These are phyloP conservation scores for Agrypnus murinus DNA, from an alignment of 2,888 invertebrate genomes.

Conservation along the genomic window DNA sequence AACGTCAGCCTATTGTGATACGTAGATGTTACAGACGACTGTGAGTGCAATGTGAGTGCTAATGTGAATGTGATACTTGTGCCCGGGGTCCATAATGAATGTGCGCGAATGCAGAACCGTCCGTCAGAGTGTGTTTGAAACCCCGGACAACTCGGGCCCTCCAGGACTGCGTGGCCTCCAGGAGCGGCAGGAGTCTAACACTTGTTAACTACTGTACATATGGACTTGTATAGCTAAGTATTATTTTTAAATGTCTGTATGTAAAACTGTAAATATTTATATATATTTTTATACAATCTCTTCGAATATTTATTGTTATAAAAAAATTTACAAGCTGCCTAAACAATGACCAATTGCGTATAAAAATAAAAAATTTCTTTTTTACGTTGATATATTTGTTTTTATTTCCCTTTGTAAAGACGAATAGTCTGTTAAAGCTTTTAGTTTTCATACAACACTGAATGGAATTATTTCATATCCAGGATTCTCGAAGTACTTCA, in stretches of 20 bases:
- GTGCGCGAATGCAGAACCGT: slow-evolving; percentile 26
- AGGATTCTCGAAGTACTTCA: too few species aligned
- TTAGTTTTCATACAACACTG: neutral
- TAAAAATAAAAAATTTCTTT: slow-evolving; percentile 34
- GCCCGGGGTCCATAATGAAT: slow-evolving; percentile 53
- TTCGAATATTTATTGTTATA: slow-evolving; percentile 64
- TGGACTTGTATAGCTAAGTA: slow-evolving; percentile 66
- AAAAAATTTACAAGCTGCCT: slow-evolving; percentile 39
- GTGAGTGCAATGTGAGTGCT: slow-evolving; percentile 66
- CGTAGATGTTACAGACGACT: slow-evolving; percentile 63
- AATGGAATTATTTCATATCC: neutral
- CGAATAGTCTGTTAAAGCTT: neutral
- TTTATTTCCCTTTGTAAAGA: neutral
- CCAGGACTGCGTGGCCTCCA: slow-evolving; percentile 37
- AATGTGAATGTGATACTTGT: slow-evolving; percentile 64
- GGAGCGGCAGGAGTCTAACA: slow-evolving; percentile 63
- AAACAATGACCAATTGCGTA: slow-evolving; percentile 36
- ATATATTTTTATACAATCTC: slow-evolving; percentile 56
- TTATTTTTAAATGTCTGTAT: slow-evolving; percentile 60
- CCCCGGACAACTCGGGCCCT: slow-evolving; percentile 60
- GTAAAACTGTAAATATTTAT: slow-evolving; percentile 65
- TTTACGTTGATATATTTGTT: slow-evolving; percentile 1
- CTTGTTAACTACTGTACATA: slow-evolving; percentile 64
- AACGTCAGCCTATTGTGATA: slow-evolving; percentile 69
- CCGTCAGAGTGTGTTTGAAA: slow-evolving; percentile 41